Evolutionary conservation across 2,888 invertebrate species (phyloP).

Genomic region (Cephus runcator): DNA sequence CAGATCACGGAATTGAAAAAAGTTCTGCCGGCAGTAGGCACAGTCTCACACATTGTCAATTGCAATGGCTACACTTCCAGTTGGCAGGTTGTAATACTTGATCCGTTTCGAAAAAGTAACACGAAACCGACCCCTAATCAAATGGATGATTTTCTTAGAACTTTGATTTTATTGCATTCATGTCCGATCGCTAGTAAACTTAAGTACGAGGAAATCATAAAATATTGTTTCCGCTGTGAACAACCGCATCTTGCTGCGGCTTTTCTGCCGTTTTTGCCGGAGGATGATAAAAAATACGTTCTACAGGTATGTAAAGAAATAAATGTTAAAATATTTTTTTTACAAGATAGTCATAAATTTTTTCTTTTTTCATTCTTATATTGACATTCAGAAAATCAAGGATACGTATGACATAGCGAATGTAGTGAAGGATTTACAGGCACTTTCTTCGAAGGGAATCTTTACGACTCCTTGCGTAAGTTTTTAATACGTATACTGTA

Average conservation of each 20-base stretch:
- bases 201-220: constrained; percentile 38
- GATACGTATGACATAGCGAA: constrained; percentile 21
- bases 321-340: constrained; percentile 8
- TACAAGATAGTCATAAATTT: constrained; percentile 5
- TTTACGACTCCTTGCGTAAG: constrained; percentile 43
- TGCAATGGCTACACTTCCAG: constrained; percentile 47
- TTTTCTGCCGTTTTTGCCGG: constrained; percentile 48
- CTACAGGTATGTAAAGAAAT: constrained; percentile 33
- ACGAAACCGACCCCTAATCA: constrained; percentile 33
- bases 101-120: constrained; percentile 50
- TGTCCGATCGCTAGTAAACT: constrained; percentile 50
- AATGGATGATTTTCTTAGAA: constrained; percentile 45
- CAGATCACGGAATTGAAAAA: constrained; percentile 48
- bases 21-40: constrained; percentile 41
- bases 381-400: constrained; percentile 32
- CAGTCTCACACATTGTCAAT: constrained; percentile 38
- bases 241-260: constrained; percentile 49
- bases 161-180: constrained; percentile 46
- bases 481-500: background rate
- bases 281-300: constrained; percentile 33
- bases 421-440: constrained; percentile 33
- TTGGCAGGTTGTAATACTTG: constrained; percentile 50
- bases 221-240: constrained; percentile 41
- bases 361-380: constrained; percentile 3
- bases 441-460: constrained; percentile 41